These are phyloP conservation scores for Gadus chalcogrammus DNA, from an alignment of 2,113 vertebrate genomes.

Conservation along the genomic window DNA sequence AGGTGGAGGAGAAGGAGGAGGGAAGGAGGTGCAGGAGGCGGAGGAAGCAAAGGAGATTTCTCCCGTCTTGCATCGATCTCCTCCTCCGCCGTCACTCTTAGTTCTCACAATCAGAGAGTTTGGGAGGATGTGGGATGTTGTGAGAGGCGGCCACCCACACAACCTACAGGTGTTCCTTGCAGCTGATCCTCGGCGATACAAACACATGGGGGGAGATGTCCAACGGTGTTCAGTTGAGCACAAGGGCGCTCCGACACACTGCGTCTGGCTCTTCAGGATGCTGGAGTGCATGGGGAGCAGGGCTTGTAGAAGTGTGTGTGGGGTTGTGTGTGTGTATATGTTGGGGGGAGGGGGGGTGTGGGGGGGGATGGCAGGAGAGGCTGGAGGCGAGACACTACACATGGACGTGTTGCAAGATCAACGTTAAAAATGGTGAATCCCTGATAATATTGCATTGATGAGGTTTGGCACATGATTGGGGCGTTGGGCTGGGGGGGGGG, in stretches of 20 bases:
- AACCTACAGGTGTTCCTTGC: too few species aligned
- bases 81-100: not conserved
- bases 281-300: not conserved
- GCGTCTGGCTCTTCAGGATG: too few species aligned
- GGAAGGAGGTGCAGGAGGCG: not conserved
- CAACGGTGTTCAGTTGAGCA: not conserved
- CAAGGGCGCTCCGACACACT: not conserved
- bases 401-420: not conserved
- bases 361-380: too few species aligned
- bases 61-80: not conserved
- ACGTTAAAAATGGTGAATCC: not conserved
- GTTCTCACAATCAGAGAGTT: not conserved
- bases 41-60: not conserved
- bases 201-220: not conserved
- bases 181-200: not conserved
- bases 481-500: too few species aligned
- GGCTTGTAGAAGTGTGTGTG: not conserved
- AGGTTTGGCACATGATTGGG: not conserved
- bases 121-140: not conserved
- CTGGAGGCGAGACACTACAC: not conserved
- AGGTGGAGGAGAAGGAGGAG: not conserved
- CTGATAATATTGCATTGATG: not conserved
- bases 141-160: not conserved
- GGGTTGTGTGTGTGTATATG: not conserved
- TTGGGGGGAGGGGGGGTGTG: not conserved